Conservation (phyloP, 2,888 invertebrate species). For the Dolichopus griseipennis region DNA sequence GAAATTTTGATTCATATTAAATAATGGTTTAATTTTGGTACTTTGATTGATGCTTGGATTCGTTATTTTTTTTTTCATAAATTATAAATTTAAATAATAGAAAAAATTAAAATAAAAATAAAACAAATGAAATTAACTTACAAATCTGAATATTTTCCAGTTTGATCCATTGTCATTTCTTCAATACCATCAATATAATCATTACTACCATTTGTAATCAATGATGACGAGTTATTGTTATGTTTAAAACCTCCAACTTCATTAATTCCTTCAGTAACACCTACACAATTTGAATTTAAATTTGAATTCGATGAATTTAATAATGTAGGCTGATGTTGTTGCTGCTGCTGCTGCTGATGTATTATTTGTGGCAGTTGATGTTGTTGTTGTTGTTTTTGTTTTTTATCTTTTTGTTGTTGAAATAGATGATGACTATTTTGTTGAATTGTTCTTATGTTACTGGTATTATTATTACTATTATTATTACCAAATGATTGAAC, state of each 20-base stretch:
- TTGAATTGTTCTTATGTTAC: conserved; percentile 16
- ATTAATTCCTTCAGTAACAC: not conserved
- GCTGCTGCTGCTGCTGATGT: conserved; percentile 32
- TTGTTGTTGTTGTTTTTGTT: conserved; percentile 16
- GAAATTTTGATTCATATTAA: too few relatives aligned
- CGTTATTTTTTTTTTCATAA: too few relatives aligned
- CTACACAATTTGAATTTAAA: conserved; percentile 5
- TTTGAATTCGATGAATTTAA: not conserved
- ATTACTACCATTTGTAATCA: conserved; percentile 5
- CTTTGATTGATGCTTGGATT: too few relatives aligned
- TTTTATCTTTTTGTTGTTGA: conserved; percentile 20
- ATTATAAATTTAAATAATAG: too few relatives aligned
- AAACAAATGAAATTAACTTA: conserved; percentile 3
- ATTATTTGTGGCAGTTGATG: conserved; percentile 13
- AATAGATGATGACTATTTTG: conserved; percentile 15
- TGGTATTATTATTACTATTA: conserved; percentile 15
- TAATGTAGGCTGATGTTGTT: conserved; percentile 8
- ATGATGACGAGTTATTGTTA: conserved; percentile 7
- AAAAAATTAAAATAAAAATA: too few relatives aligned
- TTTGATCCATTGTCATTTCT: conserved; percentile 2
- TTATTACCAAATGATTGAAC: conserved; percentile 18
- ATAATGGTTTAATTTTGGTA: too few relatives aligned
- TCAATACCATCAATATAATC: not conserved
- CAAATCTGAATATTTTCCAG: conserved; percentile 16
- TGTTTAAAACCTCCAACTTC: conserved; percentile 6